Conservation (phyloP, 2,888 invertebrate species). For the Iselma pallidipennis region DNA sequence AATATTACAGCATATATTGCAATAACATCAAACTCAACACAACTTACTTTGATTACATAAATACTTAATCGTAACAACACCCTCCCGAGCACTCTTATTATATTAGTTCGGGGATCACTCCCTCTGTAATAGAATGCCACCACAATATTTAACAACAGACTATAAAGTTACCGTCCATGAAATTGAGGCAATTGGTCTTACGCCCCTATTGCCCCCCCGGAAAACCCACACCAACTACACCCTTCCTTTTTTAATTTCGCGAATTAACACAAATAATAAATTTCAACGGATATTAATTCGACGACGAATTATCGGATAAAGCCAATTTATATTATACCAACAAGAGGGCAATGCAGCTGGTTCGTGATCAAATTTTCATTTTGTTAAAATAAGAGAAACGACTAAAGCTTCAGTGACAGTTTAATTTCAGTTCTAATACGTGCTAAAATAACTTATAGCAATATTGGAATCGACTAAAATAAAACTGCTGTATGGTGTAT, state of each 20-base stretch:
- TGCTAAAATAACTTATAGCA: conserved; percentile 33
- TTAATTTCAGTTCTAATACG: conserved; percentile 37
- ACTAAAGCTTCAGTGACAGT: conserved; percentile 31
- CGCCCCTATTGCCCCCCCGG: background rate
- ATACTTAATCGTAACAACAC: conserved; percentile 37
- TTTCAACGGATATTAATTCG: conserved; percentile 18
- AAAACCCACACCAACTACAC: background rate
- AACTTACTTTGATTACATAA: conserved; percentile 41
- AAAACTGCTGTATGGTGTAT: background rate
- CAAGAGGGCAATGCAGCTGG: conserved; percentile 28
- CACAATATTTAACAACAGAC: conserved; percentile 32
- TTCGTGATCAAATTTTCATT: conserved; percentile 39
- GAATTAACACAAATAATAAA: conserved; percentile 15
- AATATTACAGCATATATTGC: background rate
- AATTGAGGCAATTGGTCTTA: conserved; percentile 29
- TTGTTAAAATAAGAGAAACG: conserved; percentile 26
- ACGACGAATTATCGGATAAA: conserved; percentile 11
- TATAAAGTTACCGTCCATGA: conserved; percentile 33
- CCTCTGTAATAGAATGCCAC: conserved; percentile 30
- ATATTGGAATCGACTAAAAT: conserved; percentile 21
- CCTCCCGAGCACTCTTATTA: conserved; percentile 38
- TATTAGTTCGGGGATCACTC: conserved; percentile 32
- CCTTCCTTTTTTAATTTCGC: conserved; percentile 15
- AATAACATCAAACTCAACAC: conserved; percentile 14
- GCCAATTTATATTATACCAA: conserved; percentile 15